Conservation (phyloP, 1,140 invertebrate genomes). For the Bicyclus anynana region DNA sequence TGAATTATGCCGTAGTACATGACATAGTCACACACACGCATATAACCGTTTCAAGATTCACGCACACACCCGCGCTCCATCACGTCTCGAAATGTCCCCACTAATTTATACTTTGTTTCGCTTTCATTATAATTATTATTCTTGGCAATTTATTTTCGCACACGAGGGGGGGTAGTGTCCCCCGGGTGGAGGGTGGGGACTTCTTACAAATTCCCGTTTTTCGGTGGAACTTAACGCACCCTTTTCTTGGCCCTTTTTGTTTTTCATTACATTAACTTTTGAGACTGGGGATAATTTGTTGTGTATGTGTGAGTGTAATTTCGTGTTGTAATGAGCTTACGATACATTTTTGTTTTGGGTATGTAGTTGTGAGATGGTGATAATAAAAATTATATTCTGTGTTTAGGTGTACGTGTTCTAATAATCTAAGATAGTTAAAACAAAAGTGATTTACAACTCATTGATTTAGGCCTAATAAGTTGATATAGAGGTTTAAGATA, state of each 20-base stretch:
- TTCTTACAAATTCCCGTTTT: slow-evolving; percentile 76
- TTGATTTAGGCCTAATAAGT: too few relatives aligned
- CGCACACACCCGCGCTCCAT: slow-evolving; percentile 16
- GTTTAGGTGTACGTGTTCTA: too few relatives aligned
- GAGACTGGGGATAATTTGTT: slow-evolving; percentile 66
- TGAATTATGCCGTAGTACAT: too few relatives aligned
- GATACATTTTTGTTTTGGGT: not conserved
- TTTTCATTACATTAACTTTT: slow-evolving; percentile 77
- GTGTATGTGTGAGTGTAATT: slow-evolving; percentile 57
- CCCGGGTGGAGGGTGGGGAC: slow-evolving; percentile 47
- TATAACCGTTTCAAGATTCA: not conserved
- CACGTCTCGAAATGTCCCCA: slow-evolving; percentile 56
- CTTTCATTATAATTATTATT: slow-evolving; percentile 78
- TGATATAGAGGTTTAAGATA: too few relatives aligned
- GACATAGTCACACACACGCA: not conserved
- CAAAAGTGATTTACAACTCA: too few relatives aligned
- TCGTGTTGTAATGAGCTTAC: slow-evolving; percentile 43
- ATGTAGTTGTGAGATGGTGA: not conserved
- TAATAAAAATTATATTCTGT: too few relatives aligned
- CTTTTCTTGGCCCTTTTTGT: slow-evolving; percentile 76
- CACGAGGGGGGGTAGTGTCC: slow-evolving; percentile 68
- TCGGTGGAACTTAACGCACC: slow-evolving; percentile 73
- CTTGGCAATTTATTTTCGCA: slow-evolving; percentile 77
- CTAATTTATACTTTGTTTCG: slow-evolving; percentile 77
- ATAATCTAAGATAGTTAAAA: too few relatives aligned